phyloP scores from a whole-genome alignment of 2,113 vertebrate genomes.

The Brachirus orientalis region DNA sequence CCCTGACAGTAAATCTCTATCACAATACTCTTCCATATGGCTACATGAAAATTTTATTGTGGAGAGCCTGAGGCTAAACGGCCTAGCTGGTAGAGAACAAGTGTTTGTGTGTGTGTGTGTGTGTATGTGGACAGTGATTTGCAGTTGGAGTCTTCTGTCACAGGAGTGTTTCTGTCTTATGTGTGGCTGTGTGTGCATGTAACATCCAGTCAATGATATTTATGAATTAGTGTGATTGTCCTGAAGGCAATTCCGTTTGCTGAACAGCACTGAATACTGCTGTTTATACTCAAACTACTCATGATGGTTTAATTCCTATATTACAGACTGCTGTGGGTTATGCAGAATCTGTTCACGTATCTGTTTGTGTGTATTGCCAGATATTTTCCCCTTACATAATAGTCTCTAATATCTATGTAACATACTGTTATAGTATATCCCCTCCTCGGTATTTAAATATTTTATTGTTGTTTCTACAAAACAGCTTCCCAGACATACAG shows the following conservation, averaged over 20 bases:
- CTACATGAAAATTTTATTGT: conserved; percentile 98
- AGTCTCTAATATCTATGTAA: too few species aligned
- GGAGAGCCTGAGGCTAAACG: conserved; percentile 92
- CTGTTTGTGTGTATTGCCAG: not conserved
- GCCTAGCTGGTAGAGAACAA: conserved; percentile 85
- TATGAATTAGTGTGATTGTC: too few species aligned
- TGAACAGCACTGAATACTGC: too few species aligned
- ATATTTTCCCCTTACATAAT: too few species aligned
- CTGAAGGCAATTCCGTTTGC: too few species aligned
- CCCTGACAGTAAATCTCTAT: conserved; percentile 96
- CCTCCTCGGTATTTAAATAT: not conserved
- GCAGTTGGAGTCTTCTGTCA: conserved; percentile 41
- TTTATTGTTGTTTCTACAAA: not conserved
- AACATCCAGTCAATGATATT: too few species aligned
- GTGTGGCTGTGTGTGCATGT: too few species aligned
- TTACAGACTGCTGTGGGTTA: too few species aligned
- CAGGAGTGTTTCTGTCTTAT: not conserved
- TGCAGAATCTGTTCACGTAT: not conserved
- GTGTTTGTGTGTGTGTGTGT: conserved; percentile 29
- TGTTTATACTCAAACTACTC: too few species aligned
- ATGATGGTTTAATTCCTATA: too few species aligned
- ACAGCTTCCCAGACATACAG: not conserved
- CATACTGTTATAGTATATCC: not conserved
- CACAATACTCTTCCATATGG: conserved; percentile 98
- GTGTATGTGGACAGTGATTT: conserved; percentile 21